Conservation (phyloP, 2,113 vertebrate genomes). For the Cryptotis parvus region DNA sequence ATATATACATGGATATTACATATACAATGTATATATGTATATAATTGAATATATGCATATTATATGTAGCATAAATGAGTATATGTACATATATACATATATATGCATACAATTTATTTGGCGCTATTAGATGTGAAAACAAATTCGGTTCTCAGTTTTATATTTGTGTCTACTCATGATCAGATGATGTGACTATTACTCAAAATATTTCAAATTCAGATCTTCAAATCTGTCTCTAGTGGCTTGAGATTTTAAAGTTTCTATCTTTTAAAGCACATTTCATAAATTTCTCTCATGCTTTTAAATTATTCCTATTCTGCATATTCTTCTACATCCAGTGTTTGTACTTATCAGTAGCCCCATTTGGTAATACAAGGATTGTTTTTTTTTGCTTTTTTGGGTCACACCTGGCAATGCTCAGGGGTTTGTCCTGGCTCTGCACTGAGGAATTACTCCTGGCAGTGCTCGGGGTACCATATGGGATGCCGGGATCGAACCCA, state of each 20-base stretch:
- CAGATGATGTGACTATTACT: neutral
- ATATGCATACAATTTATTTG: neutral
- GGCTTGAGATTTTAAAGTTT: neutral
- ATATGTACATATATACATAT: too few relatives aligned
- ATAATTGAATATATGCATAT: too few relatives aligned
- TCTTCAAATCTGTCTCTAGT: neutral
- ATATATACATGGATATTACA: too few relatives aligned
- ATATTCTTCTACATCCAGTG: neutral
- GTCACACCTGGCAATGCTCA: too few relatives aligned
- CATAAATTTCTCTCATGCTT: neutral
- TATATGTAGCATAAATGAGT: too few relatives aligned
- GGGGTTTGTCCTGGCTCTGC: too few relatives aligned
- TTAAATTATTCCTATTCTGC: neutral
- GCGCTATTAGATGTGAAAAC: neutral
- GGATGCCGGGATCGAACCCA: too few relatives aligned
- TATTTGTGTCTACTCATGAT: constrained; percentile 9
- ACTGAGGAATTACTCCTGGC: too few relatives aligned
- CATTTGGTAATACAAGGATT: neutral
- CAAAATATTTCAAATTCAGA: constrained; percentile 17
- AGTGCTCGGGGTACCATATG: too few relatives aligned
- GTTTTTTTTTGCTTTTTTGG: too few relatives aligned
- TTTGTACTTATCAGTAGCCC: neutral
- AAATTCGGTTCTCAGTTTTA: constrained; percentile 39
- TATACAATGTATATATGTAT: too few relatives aligned
- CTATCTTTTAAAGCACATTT: neutral